Conservation (phyloP, 2,888 invertebrate genomes). For the Diplolepis rosae region DNA sequence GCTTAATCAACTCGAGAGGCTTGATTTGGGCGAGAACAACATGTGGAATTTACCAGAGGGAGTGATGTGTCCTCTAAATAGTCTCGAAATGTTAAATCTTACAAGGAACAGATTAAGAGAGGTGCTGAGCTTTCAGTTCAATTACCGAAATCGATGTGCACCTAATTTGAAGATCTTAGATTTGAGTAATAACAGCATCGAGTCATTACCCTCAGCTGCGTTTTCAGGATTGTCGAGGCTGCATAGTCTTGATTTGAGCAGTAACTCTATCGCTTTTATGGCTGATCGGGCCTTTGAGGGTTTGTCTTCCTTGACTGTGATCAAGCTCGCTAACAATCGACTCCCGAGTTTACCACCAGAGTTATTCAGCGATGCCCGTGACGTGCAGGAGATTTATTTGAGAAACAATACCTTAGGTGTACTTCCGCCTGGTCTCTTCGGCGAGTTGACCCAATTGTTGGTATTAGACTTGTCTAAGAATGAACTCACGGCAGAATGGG, state of each 20-base stretch:
- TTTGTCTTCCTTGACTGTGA: constrained; percentile 81
- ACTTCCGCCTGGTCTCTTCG: constrained; percentile 83
- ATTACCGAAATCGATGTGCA: constrained; percentile 80
- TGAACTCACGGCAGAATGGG: constrained; percentile 88
- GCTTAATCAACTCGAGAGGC: constrained; percentile 81
- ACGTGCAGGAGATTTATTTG: constrained; percentile 86
- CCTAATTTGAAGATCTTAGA: constrained; percentile 82
- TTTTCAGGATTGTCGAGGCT: constrained; percentile 83
- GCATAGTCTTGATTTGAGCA: constrained; percentile 84
- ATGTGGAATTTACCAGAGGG: constrained; percentile 87
- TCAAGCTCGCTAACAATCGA: constrained; percentile 88
- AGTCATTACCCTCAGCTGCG: constrained; percentile 82
- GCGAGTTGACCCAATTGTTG: constrained; percentile 83
- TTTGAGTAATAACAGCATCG: constrained; percentile 86
- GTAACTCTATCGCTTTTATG: constrained; percentile 84
- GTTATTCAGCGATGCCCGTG: constrained; percentile 85
- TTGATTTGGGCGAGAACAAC: constrained; percentile 87
- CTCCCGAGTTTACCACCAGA: constrained; percentile 87
- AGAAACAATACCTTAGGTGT: constrained; percentile 89
- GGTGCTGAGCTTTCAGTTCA: constrained; percentile 83
- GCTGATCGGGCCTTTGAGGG: constrained; percentile 88
- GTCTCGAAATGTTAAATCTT: constrained; percentile 85
- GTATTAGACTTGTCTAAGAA: constrained; percentile 87
- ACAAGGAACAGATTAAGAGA: constrained; percentile 87
- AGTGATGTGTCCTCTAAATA: constrained; percentile 84